phyloP scores from a whole-genome alignment of 2,888 invertebrate species.

The Platycheirus albimanus region DNA sequence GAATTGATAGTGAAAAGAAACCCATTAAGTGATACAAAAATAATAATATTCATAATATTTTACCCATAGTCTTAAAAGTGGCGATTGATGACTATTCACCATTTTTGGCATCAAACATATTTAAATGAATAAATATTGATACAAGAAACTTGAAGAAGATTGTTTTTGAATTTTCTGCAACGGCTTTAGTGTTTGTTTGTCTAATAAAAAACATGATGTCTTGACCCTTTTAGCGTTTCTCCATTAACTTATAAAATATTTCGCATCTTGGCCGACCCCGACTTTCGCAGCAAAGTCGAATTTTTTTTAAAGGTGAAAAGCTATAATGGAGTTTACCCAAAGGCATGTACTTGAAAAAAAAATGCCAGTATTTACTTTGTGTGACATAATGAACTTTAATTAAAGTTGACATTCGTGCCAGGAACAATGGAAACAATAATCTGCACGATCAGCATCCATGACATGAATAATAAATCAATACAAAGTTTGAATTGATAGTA shows the following conservation, averaged over 20 bases:
- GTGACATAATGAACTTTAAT: slow-evolving; percentile 3
- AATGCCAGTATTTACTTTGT: not conserved
- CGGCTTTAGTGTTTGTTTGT: not conserved
- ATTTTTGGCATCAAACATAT: not conserved
- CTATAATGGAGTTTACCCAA: too few species aligned
- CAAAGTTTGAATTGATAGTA: not conserved
- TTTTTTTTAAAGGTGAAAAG: too few species aligned
- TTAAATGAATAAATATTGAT: not conserved
- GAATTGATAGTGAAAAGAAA: not conserved
- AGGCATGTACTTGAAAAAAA: too few species aligned
- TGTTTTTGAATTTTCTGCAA: not conserved
- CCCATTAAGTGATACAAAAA: not conserved
- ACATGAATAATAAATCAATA: slow-evolving; percentile 10
- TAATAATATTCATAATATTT: not conserved
- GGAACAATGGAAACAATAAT: not conserved
- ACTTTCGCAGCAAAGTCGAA: not conserved
- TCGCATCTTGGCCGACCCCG: not conserved
- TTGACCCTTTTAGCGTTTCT: slow-evolving; percentile 7
- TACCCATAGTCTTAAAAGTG: not conserved
- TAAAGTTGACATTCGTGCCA: slow-evolving; percentile 21
- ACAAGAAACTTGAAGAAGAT: not conserved
- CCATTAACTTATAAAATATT: not conserved
- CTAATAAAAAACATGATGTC: not conserved
- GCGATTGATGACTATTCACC: not conserved
- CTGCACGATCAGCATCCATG: slow-evolving; percentile 16